Evolutionary conservation across 2,113 vertebrate species (phyloP).

Genomic region (Peromyscus californicus): DNA sequence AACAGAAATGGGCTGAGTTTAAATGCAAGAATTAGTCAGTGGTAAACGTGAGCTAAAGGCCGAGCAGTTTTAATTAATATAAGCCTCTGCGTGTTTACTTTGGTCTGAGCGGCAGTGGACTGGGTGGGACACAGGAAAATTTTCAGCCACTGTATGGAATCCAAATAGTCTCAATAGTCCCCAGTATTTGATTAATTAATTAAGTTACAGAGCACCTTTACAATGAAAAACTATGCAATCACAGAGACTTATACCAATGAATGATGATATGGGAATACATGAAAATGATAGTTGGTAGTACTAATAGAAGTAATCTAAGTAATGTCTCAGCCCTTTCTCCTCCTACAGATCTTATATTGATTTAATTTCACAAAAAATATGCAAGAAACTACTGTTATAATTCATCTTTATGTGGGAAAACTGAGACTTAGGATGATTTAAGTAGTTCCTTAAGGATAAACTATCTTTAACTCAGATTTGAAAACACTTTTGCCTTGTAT

Average conservation of each 20-base stretch:
- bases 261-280: background rate
- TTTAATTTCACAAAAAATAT: background rate
- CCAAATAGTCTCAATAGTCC: background rate
- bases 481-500: background rate
- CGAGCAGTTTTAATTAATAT: too few relatives aligned
- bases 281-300: background rate
- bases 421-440: background rate
- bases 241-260: background rate
- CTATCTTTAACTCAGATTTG: slow-evolving; percentile 18
- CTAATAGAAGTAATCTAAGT: slow-evolving; percentile 3
- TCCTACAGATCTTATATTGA: background rate
- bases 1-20: too few relatives aligned
- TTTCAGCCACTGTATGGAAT: background rate
- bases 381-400: background rate
- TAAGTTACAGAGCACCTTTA: background rate
- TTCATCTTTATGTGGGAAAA: background rate
- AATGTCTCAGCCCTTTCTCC: background rate
- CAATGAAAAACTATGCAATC: background rate
- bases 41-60: too few relatives aligned
- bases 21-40: too few relatives aligned
- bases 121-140: too few relatives aligned
- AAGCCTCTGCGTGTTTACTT: too few relatives aligned
- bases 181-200: background rate
- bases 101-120: too few relatives aligned
- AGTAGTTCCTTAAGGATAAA: background rate